Base-by-base conservation (phyloP, 2,888 invertebrate genomes). In the Scrobipalpa atriplicella region DNA sequence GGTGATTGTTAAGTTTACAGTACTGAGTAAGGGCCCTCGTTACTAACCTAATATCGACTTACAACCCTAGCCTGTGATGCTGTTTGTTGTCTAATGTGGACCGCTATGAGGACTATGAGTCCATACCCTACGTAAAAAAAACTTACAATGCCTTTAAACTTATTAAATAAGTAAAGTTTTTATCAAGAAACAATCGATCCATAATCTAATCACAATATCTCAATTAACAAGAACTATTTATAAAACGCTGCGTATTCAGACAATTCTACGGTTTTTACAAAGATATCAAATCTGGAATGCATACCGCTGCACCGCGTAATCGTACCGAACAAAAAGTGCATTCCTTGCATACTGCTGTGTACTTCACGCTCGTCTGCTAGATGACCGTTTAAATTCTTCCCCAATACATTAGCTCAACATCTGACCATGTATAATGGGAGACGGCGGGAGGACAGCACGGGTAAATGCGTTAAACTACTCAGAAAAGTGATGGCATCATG, bases 331-430 rank as follows among this genome's bases (percentile, higher is more conserved):
- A 89, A 90, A 90, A 90, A 87, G 71, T 70, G 75, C 85, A 89
- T 89, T 89, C 90, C 88, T 72, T 77, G 83, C 87, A 87, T 88
- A 84, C 74, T 75, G 75, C 70, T 69, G 75, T 83, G 82, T 80
- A 79, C 85, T 86, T 87, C 89, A 90, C 88, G 89, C 78, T 81
- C 73, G 76, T 84, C 79, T 74, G 73, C 70, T 69, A 74, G 73
- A 73, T 68, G 77, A 83, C 78, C 88, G 87, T 85, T 83, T 78
- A 87, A 87, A 89, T 87, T 87, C 82, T 83, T 83, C 79, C 56
- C 63, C 66, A 65, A 73, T 70, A 70, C 71, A 71, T 77, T 74
- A 68, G 70, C 62, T 66, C 70, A 61, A 63, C 69, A 67, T 68
- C 67, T 65, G 67, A 39, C 65, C 62, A 65, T 47, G 54, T 64